phyloP scores from a whole-genome alignment of 2,113 vertebrate genomes.

The Paradoxurus hermaphroditus region DNA sequence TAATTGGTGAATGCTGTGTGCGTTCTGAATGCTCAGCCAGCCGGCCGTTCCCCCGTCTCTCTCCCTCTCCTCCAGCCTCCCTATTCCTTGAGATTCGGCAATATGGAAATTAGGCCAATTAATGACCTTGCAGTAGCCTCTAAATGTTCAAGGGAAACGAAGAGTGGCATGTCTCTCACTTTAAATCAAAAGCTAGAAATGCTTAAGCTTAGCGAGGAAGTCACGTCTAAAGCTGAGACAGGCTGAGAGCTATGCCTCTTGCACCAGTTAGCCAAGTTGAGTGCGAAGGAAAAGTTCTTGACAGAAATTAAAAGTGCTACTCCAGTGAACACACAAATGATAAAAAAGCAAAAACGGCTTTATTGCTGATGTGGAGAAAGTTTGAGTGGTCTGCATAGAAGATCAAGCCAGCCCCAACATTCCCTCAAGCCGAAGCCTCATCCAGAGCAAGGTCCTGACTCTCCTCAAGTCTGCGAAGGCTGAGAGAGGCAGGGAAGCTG shows the following conservation, averaged over 20 bases:
- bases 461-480: not conserved
- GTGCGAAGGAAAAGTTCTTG: not conserved
- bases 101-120: not conserved
- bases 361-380: not conserved
- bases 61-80: not conserved
- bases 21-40: not conserved
- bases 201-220: not conserved
- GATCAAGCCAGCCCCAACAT: not conserved
- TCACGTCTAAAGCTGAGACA: not conserved
- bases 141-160: not conserved
- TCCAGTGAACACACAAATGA: not conserved
- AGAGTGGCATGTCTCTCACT: not conserved
- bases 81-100: not conserved
- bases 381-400: not conserved
- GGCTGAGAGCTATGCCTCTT: not conserved
- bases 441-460: not conserved
- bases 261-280: not conserved
- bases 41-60: not conserved
- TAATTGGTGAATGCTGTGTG: not conserved
- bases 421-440: not conserved
- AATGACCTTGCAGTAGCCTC: not conserved
- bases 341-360: not conserved
- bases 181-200: not conserved
- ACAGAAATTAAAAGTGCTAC: not conserved
- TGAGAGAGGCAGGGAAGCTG: not conserved